phyloP scores from a whole-genome alignment of 2,888 invertebrate species.

The Cosmopolites sordidus region DNA sequence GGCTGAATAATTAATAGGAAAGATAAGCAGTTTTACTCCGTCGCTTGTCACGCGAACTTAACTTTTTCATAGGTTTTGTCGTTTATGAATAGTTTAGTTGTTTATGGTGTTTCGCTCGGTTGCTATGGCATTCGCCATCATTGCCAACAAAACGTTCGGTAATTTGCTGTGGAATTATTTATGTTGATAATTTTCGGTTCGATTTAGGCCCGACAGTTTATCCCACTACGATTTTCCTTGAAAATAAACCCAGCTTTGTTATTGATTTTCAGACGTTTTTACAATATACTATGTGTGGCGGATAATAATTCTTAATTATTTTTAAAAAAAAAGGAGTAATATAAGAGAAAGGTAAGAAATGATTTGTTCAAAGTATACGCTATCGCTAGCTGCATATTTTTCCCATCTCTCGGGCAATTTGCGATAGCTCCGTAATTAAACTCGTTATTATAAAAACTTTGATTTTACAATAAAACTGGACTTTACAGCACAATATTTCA shows the following conservation, averaged over 20 bases:
- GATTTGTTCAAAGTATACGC: no score
- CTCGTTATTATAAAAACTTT: no score
- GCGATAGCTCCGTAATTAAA: no score
- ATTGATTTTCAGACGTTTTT: no score
- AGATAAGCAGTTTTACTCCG: conserved; percentile 13
- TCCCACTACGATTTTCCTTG: neutral
- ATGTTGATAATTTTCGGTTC: neutral
- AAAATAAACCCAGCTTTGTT: neutral
- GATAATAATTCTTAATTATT: no score
- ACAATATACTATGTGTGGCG: no score
- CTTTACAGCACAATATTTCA: no score
- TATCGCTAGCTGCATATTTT: no score
- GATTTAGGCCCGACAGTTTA: neutral
- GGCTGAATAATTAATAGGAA: conserved; percentile 10
- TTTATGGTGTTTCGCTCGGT: conserved; percentile 11
- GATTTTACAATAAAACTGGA: no score
- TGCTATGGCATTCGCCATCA: conserved; percentile 7
- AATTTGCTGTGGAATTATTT: neutral
- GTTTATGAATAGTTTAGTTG: conserved; percentile 21
- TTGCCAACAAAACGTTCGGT: conserved; percentile 8
- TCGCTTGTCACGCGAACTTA: conserved; percentile 15
- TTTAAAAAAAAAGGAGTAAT: no score
- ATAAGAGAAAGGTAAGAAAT: no score
- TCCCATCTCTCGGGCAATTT: no score
- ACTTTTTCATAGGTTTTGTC: conserved; percentile 17